Evolutionary conservation across 2,888 invertebrate genomes (phyloP).

Genomic region (Yponomeuta evonymella): DNA sequence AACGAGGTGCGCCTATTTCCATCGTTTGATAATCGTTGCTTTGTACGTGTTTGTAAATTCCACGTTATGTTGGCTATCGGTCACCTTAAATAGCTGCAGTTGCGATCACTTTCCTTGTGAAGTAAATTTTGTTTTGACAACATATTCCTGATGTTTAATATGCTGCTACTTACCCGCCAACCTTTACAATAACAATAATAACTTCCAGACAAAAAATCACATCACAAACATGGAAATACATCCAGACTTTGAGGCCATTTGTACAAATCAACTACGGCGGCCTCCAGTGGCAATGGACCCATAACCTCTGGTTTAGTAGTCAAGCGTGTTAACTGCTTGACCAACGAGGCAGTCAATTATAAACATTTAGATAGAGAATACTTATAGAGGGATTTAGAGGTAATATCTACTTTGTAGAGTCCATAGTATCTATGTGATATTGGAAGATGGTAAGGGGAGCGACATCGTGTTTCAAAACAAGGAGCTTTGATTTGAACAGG

Average conservation of each 20-base stretch:
- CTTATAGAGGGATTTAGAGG: too few relatives aligned
- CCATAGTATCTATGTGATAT: background rate
- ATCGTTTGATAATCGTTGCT: slow-evolving; percentile 9
- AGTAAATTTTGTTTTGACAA: slow-evolving; percentile 26
- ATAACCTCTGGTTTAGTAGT: too few relatives aligned
- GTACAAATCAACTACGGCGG: too few relatives aligned
- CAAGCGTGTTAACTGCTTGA: too few relatives aligned
- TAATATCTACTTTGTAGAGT: too few relatives aligned
- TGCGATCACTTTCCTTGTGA: slow-evolving; percentile 23
- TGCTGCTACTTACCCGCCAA: background rate
- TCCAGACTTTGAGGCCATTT: too few relatives aligned
- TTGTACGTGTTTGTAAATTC: slow-evolving; percentile 22
- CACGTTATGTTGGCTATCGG: slow-evolving; percentile 16
- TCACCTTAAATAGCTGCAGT: slow-evolving; percentile 18
- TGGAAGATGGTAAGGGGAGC: background rate
- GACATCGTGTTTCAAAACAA: slow-evolving; percentile 39
- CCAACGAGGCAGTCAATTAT: too few relatives aligned
- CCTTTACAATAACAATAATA: background rate
- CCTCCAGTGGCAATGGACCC: too few relatives aligned
- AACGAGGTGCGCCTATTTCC: slow-evolving; percentile 7
- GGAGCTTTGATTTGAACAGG: slow-evolving; percentile 67
- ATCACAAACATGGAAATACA: too few relatives aligned
- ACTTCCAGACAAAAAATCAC: too few relatives aligned
- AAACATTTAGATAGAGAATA: too few relatives aligned
- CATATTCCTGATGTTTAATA: slow-evolving; percentile 19